phyloP scores from a whole-genome alignment of 2,888 invertebrate species.

The Julus scanicus region DNA sequence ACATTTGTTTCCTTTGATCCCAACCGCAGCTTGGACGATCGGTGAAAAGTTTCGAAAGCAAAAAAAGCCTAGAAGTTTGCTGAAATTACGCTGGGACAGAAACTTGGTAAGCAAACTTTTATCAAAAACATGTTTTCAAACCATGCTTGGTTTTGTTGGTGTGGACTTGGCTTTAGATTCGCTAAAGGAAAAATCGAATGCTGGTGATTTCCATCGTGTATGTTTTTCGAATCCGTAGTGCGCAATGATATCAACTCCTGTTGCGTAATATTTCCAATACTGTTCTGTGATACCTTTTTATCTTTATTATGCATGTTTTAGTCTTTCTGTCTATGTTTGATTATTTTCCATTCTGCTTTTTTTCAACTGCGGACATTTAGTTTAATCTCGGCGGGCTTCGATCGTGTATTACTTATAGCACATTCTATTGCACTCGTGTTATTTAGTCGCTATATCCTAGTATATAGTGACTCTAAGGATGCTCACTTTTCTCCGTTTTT shows the following conservation, averaged over 20 bases:
- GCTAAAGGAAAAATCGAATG: not conserved
- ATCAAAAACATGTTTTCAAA: not conserved
- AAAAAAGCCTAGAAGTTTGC: no score
- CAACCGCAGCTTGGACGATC: no score
- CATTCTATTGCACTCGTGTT: not conserved
- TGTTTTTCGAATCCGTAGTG: not conserved
- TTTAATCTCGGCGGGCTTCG: not conserved
- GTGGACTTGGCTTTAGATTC: no score
- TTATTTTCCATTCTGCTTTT: not conserved
- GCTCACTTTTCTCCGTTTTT: no score
- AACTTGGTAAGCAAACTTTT: no score
- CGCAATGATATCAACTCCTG: slow-evolving; percentile 12
- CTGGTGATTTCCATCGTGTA: not conserved
- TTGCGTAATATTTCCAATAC: slow-evolving; percentile 13
- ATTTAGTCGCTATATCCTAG: no score
- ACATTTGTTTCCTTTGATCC: no score
- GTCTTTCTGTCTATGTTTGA: not conserved
- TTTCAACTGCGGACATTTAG: slow-evolving; percentile 9
- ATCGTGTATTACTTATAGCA: not conserved
- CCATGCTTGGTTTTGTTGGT: not conserved
- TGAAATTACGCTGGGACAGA: no score
- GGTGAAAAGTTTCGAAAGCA: no score
- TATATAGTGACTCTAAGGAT: no score
- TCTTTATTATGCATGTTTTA: not conserved
- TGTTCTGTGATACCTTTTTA: slow-evolving; percentile 10